Evolutionary conservation across 2,888 invertebrate species (phyloP), one percentile per base, ranked within the genome.

Genomic region (Hetaerina titia): DNA sequence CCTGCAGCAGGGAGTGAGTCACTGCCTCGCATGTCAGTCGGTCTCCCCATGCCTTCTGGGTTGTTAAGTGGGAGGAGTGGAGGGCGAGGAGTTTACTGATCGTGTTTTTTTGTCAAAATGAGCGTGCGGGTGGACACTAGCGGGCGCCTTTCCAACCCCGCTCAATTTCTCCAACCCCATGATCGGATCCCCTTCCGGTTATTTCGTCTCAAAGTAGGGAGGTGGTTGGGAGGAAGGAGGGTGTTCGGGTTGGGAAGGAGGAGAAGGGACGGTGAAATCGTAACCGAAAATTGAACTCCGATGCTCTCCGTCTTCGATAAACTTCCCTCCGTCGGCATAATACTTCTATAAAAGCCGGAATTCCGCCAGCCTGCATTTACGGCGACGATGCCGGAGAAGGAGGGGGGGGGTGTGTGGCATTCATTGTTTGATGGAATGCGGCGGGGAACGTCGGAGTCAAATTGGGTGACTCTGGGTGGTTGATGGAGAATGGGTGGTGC

Each of bases 291-390:
- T 74, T 74, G 74, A 74, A 74, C 92, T 64, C 4, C 31, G 64
- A 64, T 45, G 63, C 90, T 90, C 64, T 8, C 31, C 45, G 64
- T 45, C 90, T 90, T 69, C 90, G 90, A 90, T 90, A 45, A 90
- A 64, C 92, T 69, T 92, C 92, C 92, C 74, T 63, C 31, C 64
- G 56, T 69, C 74, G 92, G 92, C 13, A 92, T 92, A 92, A 74
- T 92, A 74, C 92, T 92, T 92, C 92, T 56, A 92, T 92, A 92
- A 92, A 92, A 92, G 45, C 92, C 69, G n/a, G 60, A 92, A 92
- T 92, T 92, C 92, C 74, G 9, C 64, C 90, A 19, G 17, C 56
- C 22, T 45, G 31, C 81, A 31, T 92, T 92, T 69, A 92, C 92
- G 92, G 25, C 64, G 64, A n/a, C 25, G 31, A 81, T 31, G 81